A percentile compares a stretch with the other conserved stretches of the same genome.
Evolutionary conservation across 2,797 vertebrate genomes (phyloP).

Genomic region (Mallotus villosus): DNA sequence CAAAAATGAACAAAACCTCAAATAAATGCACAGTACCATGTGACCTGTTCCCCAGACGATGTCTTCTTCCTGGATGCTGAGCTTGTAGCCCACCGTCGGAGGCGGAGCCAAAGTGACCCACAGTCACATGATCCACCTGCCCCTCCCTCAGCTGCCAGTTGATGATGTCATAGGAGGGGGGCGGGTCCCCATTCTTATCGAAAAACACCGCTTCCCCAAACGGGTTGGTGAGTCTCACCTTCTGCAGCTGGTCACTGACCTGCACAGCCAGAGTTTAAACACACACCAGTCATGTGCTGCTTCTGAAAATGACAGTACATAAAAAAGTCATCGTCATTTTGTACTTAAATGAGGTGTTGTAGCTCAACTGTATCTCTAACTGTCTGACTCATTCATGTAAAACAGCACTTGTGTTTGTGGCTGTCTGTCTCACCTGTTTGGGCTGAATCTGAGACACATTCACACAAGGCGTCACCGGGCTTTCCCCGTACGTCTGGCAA

Average conservation of each 20-base stretch:
- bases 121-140: slow-evolving; percentile 69
- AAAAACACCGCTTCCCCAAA: slow-evolving; percentile 72
- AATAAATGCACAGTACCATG: slow-evolving; percentile 39
- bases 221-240: slow-evolving; percentile 67
- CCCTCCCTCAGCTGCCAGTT: slow-evolving; percentile 75
- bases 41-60: slow-evolving; percentile 71
- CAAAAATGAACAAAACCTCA: too few species aligned
- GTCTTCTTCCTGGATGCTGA: slow-evolving; percentile 61
- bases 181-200: slow-evolving; percentile 73
- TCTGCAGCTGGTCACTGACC: slow-evolving; percentile 73
- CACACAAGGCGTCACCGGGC: slow-evolving; percentile 68
- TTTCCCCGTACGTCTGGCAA: slow-evolving; percentile 60
- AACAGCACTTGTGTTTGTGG: too few species aligned
- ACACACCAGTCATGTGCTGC: background rate
- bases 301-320: slow-evolving; percentile 3
- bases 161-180: slow-evolving; percentile 76
- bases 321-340: too few species aligned
- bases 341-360: too few species aligned
- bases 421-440: slow-evolving; percentile 70
- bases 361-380: too few species aligned
- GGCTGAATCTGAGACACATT: slow-evolving; percentile 60
- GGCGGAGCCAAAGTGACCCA: slow-evolving; percentile 65
- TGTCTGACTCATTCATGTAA: too few species aligned
- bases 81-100: slow-evolving; percentile 50
- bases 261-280: slow-evolving; percentile 14